Conservation (phyloP, 2,797 vertebrate species). For the Pagetopsis macropterus region DNA sequence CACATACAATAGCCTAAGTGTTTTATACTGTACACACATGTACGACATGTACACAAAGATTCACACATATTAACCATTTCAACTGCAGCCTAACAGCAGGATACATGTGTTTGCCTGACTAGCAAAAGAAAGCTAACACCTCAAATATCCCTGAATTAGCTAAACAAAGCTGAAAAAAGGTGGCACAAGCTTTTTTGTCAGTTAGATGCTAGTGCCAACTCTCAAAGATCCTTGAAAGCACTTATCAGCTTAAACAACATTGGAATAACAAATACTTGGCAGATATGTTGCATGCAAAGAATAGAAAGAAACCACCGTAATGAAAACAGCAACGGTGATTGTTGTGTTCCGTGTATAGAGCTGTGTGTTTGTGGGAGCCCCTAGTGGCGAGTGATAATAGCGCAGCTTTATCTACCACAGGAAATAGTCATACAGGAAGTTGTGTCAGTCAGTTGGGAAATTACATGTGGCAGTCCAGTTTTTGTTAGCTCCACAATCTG, state of each 20-base stretch:
- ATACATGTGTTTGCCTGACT: conserved; percentile 22
- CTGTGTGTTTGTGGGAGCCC: too few relatives aligned
- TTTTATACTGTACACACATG: not conserved
- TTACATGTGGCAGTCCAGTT: too few relatives aligned
- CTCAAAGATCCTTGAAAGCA: conserved; percentile 17
- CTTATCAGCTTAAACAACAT: conserved; percentile 26
- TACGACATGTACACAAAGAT: not conserved
- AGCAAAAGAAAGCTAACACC: conserved; percentile 15
- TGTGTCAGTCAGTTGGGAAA: too few relatives aligned
- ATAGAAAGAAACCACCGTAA: not conserved
- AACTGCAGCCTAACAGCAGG: conserved; percentile 14
- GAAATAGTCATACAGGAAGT: too few relatives aligned
- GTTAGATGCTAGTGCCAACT: conserved; percentile 26
- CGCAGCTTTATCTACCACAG: too few relatives aligned
- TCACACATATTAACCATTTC: conserved; percentile 9
- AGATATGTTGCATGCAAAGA: not conserved
- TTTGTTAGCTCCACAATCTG: too few relatives aligned
- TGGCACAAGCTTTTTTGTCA: conserved; percentile 42
- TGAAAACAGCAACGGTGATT: not conserved
- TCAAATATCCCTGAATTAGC: conserved; percentile 45
- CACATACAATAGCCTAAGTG: not conserved
- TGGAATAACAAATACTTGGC: conserved; percentile 1
- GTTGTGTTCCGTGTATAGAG: too few relatives aligned
- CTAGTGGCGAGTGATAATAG: too few relatives aligned
- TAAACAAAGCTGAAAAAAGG: conserved; percentile 55